Base-by-base conservation (phyloP, 2,113 vertebrate genomes). In the Lasiurus borealis region DNA sequence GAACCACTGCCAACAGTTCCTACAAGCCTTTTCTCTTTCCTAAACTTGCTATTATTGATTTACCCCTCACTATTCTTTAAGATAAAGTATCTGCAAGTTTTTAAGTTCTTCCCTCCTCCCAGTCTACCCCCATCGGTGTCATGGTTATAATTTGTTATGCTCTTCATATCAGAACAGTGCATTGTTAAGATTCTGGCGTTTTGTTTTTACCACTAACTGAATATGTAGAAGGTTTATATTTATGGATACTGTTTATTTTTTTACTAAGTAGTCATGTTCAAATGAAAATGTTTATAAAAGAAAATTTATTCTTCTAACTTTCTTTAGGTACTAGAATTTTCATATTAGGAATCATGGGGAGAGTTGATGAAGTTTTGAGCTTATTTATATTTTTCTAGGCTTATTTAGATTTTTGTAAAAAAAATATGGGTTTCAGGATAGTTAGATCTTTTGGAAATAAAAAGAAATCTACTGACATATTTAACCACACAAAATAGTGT, bases 91-190 rank as follows among this genome's bases (percentile, higher is more conserved):
- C 96, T 97, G 95, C 90, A 98, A 97, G 97, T 97, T 98, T 98
- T 98, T 98, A 98, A 98, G 95, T 98, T 98, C 98, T 98, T 97
- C 86, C 21, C 40, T 34, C 66, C 75, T 82, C 36, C 44, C 14
- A 68, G 25, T 34, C 23, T 96, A 86, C 97, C 97, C 95, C 98
- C 98, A 29, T 92, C 78, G 97, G 97, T 90, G 98, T 98, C 98
- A 97, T 76, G 96, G 90, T 96, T 97, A 95, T 98, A 98, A 98
- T 98, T 98, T 98, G 98, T 97, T 98, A 97, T 98, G 97, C 75
- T 76, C 97, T 97, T 81, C 97, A 97, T 98, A 77, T 98, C 98
- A 98, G 95, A 97, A 91, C 81, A 96, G 69, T 93, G 66, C 44
- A 73, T 92, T 94, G 78, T 94, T 88, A 88, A 77, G 52, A 88